Conservation (phyloP, 2,888 invertebrate genomes). For the Drosophila lutescens region DNA sequence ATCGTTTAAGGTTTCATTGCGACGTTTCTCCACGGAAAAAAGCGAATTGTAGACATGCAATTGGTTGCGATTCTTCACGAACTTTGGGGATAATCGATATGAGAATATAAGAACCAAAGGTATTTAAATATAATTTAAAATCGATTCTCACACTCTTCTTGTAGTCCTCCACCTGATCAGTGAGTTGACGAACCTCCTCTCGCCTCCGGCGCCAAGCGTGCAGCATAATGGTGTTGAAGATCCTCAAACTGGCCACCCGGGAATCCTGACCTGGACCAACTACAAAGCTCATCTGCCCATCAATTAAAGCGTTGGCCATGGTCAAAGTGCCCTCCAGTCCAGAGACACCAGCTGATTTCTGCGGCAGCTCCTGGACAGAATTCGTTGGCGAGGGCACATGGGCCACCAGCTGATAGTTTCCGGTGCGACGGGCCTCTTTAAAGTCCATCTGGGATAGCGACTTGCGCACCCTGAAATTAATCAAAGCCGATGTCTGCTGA, state of each 20-base stretch:
- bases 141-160: slow-evolving; percentile 74
- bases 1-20: slow-evolving; percentile 77
- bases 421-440: slow-evolving; percentile 69
- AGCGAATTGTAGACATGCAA: slow-evolving; percentile 81
- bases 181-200: slow-evolving; percentile 80
- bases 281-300: slow-evolving; percentile 45
- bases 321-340: slow-evolving; percentile 31
- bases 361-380: slow-evolving; percentile 13
- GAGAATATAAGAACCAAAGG: background rate
- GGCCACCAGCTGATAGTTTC: slow-evolving; percentile 58
- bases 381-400: slow-evolving; percentile 48
- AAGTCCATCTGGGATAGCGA: slow-evolving; percentile 82
- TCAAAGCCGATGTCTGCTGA: slow-evolving; percentile 64
- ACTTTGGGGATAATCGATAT: slow-evolving; percentile 46
- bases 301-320: slow-evolving; percentile 44
- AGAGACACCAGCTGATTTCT: background rate
- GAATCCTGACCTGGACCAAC: slow-evolving; percentile 61
- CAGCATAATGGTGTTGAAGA: slow-evolving; percentile 82
- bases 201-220: slow-evolving; percentile 83
- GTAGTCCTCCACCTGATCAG: slow-evolving; percentile 73
- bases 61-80: slow-evolving; percentile 81
- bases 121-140: background rate
- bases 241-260: slow-evolving; percentile 78
- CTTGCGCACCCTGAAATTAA: slow-evolving; percentile 73
- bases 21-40: slow-evolving; percentile 81